Base-by-base conservation (phyloP, 2,888 invertebrate species). In the Odontocerum albicorne region DNA sequence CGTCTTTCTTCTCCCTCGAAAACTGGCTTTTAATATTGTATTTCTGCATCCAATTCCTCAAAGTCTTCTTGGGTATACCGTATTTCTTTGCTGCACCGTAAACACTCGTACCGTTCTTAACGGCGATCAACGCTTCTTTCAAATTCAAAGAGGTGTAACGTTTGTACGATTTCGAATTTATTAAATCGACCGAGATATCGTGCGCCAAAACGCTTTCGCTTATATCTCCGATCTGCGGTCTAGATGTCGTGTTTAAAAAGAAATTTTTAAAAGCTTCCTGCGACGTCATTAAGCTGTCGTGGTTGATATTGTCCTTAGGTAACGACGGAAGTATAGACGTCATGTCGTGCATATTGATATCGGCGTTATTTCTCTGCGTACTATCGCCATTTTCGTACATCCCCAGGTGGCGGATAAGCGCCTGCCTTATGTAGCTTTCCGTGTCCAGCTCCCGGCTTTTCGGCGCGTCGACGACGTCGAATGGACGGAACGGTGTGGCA, bases 11-110 rank as follows among this genome's bases (percentile, higher is more conserved):
- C 0, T 77, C 77, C 63, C 77, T 75, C 0, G 77, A 77, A 62
- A 77, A 78, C 65, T 78, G 77, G 62, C 79, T 79, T 64, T 78
- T 77, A 22, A 79, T 79, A 63, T 79, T 77, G 57, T 79, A 79
- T 54, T 80, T 77, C 47, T 79, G 80, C 80, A 81, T 80, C 77
- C 80, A 81, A 65, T 80, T 80, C 49, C 80, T 65, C 17, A 81
- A 66, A 20, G 81, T 81, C 53, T 80, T 80, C 64, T 80, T 69
- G 1, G 80, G 80, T 17, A 80, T 79, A 0, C 79, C 80, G 57
- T 73, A 80, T 35, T 80, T 77, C 55, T 79, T 79, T 0, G 80
- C 80, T 0, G 81, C 80, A 0, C 80, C 79, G 56, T 80, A 79
- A 0, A 81, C 81, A 19, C 79, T 80, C 52, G 77, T 75, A 0